Evolutionary conservation across 2,888 invertebrate genomes (phyloP).

Genomic region (Synergus umbraculus): DNA sequence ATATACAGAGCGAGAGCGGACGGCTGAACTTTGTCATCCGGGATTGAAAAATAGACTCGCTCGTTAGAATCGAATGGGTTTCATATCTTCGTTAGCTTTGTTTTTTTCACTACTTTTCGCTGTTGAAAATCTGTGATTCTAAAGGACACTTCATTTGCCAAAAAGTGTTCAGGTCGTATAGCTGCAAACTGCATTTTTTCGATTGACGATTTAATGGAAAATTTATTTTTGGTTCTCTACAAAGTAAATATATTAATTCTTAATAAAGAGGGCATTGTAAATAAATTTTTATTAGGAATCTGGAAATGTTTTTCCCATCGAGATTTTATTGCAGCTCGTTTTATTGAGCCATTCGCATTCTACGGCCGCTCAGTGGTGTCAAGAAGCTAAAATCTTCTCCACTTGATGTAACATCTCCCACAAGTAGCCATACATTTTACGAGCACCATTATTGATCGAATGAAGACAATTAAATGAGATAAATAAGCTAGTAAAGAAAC

Average conservation of each 20-base stretch:
- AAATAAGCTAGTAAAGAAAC: background rate
- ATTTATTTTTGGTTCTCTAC: too few species aligned
- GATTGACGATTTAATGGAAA: too few species aligned
- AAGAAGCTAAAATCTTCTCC: slow-evolving; percentile 32
- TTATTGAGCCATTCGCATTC: slow-evolving; percentile 32
- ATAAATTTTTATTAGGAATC: background rate
- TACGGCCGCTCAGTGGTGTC: background rate
- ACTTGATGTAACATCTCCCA: background rate
- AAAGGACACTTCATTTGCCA: background rate
- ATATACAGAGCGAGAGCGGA: background rate
- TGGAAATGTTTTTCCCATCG: background rate
- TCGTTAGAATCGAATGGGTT: slow-evolving; percentile 11
- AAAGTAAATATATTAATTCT: too few species aligned
- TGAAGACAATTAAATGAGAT: background rate
- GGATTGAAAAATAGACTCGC: slow-evolving; percentile 27
- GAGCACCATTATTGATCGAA: slow-evolving; percentile 1
- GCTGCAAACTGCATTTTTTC: background rate
- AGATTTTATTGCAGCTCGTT: background rate
- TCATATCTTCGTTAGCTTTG: background rate
- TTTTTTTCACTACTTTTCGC: background rate
- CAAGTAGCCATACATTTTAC: slow-evolving; percentile 2
- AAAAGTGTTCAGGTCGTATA: background rate
- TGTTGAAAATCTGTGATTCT: slow-evolving; percentile 14
- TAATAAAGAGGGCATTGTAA: background rate
- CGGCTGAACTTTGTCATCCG: slow-evolving; percentile 11